Evolutionary conservation across 2,888 invertebrate species (phyloP).

Genomic region (Leptopterna dolabrata): DNA sequence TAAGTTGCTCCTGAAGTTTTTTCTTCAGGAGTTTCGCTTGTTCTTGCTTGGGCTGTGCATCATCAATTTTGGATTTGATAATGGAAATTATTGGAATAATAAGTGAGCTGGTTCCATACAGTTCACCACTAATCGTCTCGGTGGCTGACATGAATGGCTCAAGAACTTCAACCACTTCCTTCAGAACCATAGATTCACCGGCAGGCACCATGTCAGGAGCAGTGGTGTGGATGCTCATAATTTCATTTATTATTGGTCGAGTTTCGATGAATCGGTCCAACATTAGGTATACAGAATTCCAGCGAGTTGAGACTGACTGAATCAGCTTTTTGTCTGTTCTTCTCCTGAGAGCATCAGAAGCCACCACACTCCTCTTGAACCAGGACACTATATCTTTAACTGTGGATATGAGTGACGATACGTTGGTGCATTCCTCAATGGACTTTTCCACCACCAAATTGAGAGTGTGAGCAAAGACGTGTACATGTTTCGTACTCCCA

Average conservation of each 20-base stretch:
- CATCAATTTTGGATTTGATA: not conserved
- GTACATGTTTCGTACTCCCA: not conserved
- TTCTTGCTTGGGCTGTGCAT: not conserved
- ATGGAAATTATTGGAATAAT: not conserved
- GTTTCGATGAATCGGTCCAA: constrained; percentile 6
- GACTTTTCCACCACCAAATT: constrained; percentile 18
- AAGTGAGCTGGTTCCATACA: not conserved
- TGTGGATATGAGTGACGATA: not conserved
- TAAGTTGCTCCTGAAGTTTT: not conserved
- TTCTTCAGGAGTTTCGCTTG: not conserved
- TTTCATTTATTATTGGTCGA: not conserved
- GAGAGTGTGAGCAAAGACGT: constrained; percentile 26
- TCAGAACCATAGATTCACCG: not conserved
- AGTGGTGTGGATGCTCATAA: not conserved
- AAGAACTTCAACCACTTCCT: not conserved
- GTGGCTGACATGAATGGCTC: not conserved
- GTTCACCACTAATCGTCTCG: not conserved
- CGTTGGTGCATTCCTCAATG: not conserved
- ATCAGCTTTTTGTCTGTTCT: not conserved
- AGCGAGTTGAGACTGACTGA: not conserved
- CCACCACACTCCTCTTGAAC: constrained; percentile 19
- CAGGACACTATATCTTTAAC: constrained; percentile 10
- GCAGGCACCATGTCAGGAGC: not conserved
- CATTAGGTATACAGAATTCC: not conserved
- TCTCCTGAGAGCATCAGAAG: not conserved